Conservation (phyloP, 2,797 vertebrate genomes). For the Dryobates pubescens region DNA sequence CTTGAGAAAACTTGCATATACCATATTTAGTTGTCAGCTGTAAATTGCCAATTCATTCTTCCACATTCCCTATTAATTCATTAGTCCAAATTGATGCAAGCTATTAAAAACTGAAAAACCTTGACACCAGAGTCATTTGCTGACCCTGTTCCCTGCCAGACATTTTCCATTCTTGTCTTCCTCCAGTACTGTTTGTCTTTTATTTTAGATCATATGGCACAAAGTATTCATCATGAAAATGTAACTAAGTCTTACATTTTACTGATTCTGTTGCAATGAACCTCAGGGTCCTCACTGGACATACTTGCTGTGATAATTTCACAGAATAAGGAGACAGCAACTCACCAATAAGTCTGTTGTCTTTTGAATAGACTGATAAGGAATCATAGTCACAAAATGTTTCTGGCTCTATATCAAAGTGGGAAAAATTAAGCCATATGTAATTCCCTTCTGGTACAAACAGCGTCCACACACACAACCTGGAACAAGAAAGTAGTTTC, state of each 20-base stretch:
- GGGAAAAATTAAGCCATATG: slow-evolving; percentile 78
- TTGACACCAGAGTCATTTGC: not conserved
- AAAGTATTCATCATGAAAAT: not conserved
- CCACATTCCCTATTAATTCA: not conserved
- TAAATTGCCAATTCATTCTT: not conserved
- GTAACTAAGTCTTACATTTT: not conserved
- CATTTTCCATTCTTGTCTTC: not conserved
- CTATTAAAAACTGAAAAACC: not conserved
- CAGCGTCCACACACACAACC: slow-evolving; percentile 83
- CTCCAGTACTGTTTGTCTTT: not conserved
- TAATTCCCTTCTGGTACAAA: slow-evolving; percentile 69
- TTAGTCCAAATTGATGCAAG: not conserved
- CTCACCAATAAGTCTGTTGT: slow-evolving; percentile 80
- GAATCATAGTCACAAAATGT: slow-evolving; percentile 74
- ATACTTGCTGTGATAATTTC: not conserved
- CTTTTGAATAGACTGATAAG: slow-evolving; percentile 67
- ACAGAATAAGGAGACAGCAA: not conserved
- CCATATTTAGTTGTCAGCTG: not conserved
- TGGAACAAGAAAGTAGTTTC: slow-evolving; percentile 52
- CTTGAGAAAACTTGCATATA: not conserved
- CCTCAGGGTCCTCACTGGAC: not conserved
- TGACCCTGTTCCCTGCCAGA: not conserved
- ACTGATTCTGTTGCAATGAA: not conserved
- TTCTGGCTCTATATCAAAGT: slow-evolving; percentile 82
- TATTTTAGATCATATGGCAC: not conserved